Evolutionary conservation across 1,140 invertebrate genomes (phyloP).

Genomic region (Pomacea maculata): DNA sequence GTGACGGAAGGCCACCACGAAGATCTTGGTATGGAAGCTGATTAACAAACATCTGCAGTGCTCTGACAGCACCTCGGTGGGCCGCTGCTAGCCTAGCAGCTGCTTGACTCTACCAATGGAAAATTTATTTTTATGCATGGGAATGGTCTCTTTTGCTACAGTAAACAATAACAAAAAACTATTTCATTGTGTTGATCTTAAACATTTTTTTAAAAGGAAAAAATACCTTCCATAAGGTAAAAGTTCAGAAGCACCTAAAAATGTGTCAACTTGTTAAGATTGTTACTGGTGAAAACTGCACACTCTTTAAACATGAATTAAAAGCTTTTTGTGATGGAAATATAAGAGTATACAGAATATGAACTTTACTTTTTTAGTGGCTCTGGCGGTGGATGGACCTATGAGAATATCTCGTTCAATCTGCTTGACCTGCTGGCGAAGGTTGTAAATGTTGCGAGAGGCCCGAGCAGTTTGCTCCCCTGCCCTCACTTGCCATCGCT

Average conservation of each 20-base stretch:
- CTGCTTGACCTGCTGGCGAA: slow-evolving; percentile 53
- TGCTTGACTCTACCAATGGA: slow-evolving; percentile 42
- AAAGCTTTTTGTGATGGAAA: neutral
- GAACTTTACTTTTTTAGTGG: slow-evolving; percentile 49
- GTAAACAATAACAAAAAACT: no score
- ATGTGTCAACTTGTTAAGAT: no score
- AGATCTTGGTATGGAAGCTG: slow-evolving; percentile 52
- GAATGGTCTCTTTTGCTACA: no score
- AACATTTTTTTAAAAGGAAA: no score
- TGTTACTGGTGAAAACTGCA: neutral
- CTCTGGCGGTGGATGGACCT: slow-evolving; percentile 37
- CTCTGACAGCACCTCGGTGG: slow-evolving; percentile 48
- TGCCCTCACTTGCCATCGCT: slow-evolving; percentile 33
- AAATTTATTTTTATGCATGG: no score
- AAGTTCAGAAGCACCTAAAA: no score
- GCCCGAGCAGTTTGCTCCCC: slow-evolving; percentile 48
- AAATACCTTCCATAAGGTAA: no score
- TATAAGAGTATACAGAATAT: neutral
- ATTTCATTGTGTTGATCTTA: no score
- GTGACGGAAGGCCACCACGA: slow-evolving; percentile 46
- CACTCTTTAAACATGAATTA: neutral
- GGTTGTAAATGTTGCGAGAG: slow-evolving; percentile 50
- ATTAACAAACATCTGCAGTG: slow-evolving; percentile 53
- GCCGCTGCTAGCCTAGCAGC: slow-evolving; percentile 43
- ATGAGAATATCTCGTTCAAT: slow-evolving; percentile 45